phyloP scores from a whole-genome alignment of 2,113 vertebrate species.

The Phylloscopus whistleri region DNA sequence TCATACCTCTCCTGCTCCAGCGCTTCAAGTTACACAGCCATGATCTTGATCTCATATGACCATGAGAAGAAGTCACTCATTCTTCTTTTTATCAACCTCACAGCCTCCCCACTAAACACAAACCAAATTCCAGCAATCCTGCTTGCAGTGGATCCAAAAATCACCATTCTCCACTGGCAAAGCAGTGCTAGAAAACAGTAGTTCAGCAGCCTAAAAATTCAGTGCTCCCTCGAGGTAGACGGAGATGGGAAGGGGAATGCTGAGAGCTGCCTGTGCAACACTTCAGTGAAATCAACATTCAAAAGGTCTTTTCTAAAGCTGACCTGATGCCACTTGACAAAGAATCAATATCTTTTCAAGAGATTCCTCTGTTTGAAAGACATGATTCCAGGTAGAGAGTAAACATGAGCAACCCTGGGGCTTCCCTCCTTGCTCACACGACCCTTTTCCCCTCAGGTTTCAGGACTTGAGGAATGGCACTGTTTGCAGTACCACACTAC shows the following conservation, averaged over 20 bases:
- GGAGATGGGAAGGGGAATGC: background rate
- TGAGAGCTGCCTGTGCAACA: accelerated
- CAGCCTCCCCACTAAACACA: background rate
- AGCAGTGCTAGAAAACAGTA: background rate
- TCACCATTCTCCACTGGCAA: background rate
- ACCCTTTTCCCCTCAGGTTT: background rate
- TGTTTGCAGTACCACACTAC: accelerated
- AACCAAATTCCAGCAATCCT: background rate
- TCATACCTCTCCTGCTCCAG: background rate
- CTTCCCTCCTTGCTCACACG: background rate
- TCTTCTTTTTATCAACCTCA: background rate
- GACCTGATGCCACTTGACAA: background rate
- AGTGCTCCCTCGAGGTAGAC: background rate
- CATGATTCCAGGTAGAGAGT: accelerated
- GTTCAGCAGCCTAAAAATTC: background rate
- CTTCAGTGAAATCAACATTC: accelerated
- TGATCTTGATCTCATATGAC: background rate
- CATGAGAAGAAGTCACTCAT: background rate
- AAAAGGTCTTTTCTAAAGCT: background rate
- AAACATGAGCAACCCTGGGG: background rate
- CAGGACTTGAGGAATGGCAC: accelerated
- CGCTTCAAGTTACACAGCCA: background rate
- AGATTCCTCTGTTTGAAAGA: background rate
- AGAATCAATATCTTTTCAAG: background rate
- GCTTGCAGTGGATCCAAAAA: accelerated